Conservation (phyloP, 2,888 invertebrate species). For the Tetragonula carbonaria region DNA sequence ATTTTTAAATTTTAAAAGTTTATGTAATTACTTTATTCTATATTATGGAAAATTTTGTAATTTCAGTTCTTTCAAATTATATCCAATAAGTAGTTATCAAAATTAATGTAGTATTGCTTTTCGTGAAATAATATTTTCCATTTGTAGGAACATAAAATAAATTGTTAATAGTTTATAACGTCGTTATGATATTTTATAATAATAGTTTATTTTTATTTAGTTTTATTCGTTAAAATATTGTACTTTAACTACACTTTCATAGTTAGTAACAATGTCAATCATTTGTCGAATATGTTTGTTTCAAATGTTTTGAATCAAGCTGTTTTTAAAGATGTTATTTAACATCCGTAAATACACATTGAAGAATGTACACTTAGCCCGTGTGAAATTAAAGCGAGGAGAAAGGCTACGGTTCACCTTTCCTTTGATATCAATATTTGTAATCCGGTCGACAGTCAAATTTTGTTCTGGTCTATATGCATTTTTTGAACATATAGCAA, state of each 20-base stretch:
- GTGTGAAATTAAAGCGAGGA: slow-evolving; percentile 31
- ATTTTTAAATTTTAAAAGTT: background rate
- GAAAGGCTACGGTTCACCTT: slow-evolving; percentile 33
- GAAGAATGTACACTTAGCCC: slow-evolving; percentile 4
- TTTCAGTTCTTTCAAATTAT: background rate
- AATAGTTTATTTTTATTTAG: background rate
- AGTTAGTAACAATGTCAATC: background rate
- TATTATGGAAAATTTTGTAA: background rate
- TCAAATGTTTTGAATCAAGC: background rate
- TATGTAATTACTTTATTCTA: background rate
- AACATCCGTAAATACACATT: background rate
- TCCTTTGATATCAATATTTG: slow-evolving; percentile 18
- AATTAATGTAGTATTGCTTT: background rate
- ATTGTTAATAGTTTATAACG: background rate
- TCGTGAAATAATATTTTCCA: background rate
- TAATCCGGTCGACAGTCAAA: slow-evolving; percentile 16
- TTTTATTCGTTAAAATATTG: background rate
- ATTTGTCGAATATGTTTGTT: background rate
- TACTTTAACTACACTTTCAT: background rate
- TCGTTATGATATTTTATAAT: background rate
- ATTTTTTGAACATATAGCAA: background rate
- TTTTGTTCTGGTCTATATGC: slow-evolving; percentile 2
- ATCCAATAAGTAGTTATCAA: background rate
- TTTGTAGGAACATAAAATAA: background rate
- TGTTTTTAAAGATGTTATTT: background rate